phyloP scores from a whole-genome alignment of 2,888 invertebrate genomes.

The Chrysodeixis includens region DNA sequence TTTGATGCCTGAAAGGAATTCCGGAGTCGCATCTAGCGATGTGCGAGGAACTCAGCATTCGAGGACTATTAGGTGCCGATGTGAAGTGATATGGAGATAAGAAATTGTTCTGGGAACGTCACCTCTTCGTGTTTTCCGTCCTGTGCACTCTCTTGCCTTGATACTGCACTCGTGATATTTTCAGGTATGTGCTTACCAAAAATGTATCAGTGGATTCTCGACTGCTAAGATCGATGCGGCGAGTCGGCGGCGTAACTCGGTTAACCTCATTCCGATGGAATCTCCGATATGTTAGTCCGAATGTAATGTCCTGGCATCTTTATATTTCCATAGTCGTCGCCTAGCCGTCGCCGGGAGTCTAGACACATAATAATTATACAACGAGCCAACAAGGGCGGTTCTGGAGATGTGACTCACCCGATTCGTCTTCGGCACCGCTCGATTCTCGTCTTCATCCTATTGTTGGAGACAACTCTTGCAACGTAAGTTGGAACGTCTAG shows the following conservation, averaged over 20 bases:
- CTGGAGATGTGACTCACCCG: constrained; percentile 83
- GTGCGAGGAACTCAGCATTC: constrained; percentile 76
- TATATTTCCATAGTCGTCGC: constrained; percentile 79
- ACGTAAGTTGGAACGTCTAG: constrained; percentile 34
- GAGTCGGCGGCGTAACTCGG: constrained; percentile 40
- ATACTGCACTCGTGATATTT: constrained; percentile 73
- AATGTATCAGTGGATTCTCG: constrained; percentile 19
- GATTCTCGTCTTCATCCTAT: constrained; percentile 72
- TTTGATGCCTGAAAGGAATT: constrained; percentile 85
- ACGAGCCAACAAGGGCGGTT: constrained; percentile 83
- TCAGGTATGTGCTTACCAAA: constrained; percentile 74
- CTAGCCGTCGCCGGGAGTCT: constrained; percentile 84
- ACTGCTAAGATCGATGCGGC: constrained; percentile 45
- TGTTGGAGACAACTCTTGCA: constrained; percentile 65
- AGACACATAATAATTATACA: constrained; percentile 86
- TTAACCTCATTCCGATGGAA: constrained; percentile 57
- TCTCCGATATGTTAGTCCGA: constrained; percentile 45
- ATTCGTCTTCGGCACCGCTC: constrained; percentile 82
- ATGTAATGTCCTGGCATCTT: constrained; percentile 71
- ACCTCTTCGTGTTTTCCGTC: constrained; percentile 85
- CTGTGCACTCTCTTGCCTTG: constrained; percentile 81
- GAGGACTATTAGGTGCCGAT: constrained; percentile 81
- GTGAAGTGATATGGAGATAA: constrained; percentile 88
- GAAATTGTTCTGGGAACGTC: constrained; percentile 77
- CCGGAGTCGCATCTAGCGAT: constrained; percentile 80